These are phyloP conservation scores for Helicorthomorpha holstii DNA, from an alignment of 1,140 invertebrate species.

Conservation along the genomic window DNA sequence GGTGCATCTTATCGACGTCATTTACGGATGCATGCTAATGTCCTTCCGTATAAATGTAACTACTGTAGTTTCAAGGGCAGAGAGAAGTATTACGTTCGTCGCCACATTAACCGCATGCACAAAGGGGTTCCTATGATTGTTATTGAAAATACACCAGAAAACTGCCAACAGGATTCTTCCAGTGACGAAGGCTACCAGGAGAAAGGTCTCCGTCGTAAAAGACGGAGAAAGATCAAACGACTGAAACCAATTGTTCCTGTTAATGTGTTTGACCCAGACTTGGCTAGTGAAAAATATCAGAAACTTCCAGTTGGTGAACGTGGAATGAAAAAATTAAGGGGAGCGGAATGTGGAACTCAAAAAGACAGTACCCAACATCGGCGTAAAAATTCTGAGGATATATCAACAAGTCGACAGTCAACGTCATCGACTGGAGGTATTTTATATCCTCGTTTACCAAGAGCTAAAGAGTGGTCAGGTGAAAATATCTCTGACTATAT, in stretches of 20 bases:
- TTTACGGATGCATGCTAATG: conserved; percentile 7
- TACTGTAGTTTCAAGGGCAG: conserved; percentile 11
- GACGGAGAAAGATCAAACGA: neutral
- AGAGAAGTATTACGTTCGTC: conserved; percentile 12
- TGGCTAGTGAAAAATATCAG: neutral
- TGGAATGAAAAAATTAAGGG: neutral
- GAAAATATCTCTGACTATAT: conserved; percentile 3
- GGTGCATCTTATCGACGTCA: conserved; percentile 11
- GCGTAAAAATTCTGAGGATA: neutral
- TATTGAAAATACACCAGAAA: conserved; percentile 7
- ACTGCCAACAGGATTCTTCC: conserved; percentile 1
- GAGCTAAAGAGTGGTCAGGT: conserved; percentile 1
- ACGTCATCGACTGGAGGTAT: neutral
- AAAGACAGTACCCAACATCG: neutral
- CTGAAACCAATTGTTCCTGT: conserved; percentile 3
- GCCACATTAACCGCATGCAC: conserved; percentile 11
- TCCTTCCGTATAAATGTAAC: conserved; percentile 10
- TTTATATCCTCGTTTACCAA: neutral
- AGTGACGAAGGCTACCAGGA: conserved; percentile 7
- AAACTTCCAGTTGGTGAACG: neutral
- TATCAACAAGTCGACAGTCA: neutral
- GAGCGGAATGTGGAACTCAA: neutral
- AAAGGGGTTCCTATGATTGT: conserved; percentile 5
- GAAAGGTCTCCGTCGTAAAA: conserved; percentile 4
- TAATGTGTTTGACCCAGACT: neutral